Conservation (phyloP, 2,113 vertebrate species). For the Tonatia bakeri region DNA sequence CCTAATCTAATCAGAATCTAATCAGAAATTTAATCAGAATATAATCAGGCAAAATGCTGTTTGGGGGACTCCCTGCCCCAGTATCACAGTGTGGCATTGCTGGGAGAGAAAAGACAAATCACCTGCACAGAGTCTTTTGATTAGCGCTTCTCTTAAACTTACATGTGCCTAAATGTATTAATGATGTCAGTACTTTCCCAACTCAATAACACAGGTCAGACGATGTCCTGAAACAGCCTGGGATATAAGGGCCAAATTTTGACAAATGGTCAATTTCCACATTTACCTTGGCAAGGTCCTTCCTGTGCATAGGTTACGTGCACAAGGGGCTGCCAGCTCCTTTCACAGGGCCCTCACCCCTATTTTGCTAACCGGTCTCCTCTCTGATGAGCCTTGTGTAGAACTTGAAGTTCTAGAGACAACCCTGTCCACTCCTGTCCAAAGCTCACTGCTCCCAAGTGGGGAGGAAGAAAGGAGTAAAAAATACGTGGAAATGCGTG, state of each 20-base stretch:
- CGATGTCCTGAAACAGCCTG: not conserved
- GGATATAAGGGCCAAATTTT: not conserved
- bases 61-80: not conserved
- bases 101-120: not conserved
- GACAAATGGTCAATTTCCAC: not conserved
- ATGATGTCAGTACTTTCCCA: not conserved
- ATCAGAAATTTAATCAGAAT: slow-evolving; percentile 46
- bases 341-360: not conserved
- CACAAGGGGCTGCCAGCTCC: not conserved
- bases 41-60: slow-evolving; percentile 13
- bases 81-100: not conserved
- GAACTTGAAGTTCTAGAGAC: not conserved
- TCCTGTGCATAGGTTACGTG: not conserved
- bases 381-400: rapidly evolving
- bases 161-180: rapidly evolving
- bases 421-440: not conserved
- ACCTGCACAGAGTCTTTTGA: not conserved
- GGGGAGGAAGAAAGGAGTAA: not conserved
- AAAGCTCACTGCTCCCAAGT: not conserved
- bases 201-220: not conserved
- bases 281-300: not conserved
- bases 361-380: not conserved
- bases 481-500: not conserved
- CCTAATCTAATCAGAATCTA: slow-evolving; percentile 25
- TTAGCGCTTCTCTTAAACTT: not conserved